Base-by-base conservation (phyloP, 2,888 invertebrate species). In the Clistopyga incitator region DNA sequence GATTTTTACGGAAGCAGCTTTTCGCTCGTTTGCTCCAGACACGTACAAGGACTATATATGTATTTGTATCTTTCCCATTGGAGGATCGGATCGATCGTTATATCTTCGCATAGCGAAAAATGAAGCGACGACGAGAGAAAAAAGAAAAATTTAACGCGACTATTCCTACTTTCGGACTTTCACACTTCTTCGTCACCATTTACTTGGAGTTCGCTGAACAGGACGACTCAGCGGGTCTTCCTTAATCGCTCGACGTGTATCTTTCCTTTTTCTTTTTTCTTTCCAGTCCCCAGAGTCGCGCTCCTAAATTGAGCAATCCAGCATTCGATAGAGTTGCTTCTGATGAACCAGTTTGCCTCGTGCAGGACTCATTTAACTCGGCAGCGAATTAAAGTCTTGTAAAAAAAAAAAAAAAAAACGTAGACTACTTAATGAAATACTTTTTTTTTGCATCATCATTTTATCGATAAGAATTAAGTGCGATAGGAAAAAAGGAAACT, bases 1-100 rank as follows among this genome's bases (percentile, higher is more conserved):
- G 67, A 79, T 79, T 79, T 79, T 67, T 74, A 67, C 50, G 78
- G 45, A 75, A n/a, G 61, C 50, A 38, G 45, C 59, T 68, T 80
- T 34, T 18, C 38, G 59, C 61, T 64, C 75, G 50, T 75, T 75
- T 50, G 50, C 34, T 61, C 15, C 64, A 29, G 34, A 29, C 50
- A 38, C 50, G 64, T 34, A 34, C 23, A 64, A 50, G 61, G 56
- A 64, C 23, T 56, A 42, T 47, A 29, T 68, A 18, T 18, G 23
- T n/a, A 45, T 59, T 10, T 74, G 15, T 50, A 15, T 29, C 38
- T 64, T 11, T 64, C 64, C 4, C 38, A 20, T 64, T 38, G 38
- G 18, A 25, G 47, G 64, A 50, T 34, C 25, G 23, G n/a, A 23
- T 64, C 50, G 75, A 47, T 75, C 61, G 61, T 50, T 52, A 75